Evolutionary conservation across 2,888 invertebrate species (phyloP).

Genomic region (Clunio marinus): DNA sequence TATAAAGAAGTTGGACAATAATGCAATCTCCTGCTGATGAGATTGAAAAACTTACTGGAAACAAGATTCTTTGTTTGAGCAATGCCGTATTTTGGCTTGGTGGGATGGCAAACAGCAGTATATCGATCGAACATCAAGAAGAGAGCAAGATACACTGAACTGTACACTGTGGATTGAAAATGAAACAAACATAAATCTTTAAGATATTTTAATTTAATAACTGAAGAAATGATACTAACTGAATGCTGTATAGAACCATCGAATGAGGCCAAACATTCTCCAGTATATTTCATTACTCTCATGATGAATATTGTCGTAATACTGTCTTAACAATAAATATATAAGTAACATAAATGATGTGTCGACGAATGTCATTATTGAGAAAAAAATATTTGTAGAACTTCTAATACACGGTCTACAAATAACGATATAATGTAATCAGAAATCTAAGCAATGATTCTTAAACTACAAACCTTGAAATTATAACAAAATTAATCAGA

Average conservation of each 20-base stretch:
- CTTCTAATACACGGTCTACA: conserved; percentile 63
- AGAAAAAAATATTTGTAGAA: conserved; percentile 70
- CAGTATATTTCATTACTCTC: conserved; percentile 56
- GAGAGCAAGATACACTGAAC: conserved; percentile 70
- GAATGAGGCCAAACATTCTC: conserved; percentile 57
- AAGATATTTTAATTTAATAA: not conserved
- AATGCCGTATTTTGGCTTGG: not conserved
- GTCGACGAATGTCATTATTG: conserved; percentile 68
- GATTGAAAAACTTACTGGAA: conserved; percentile 11
- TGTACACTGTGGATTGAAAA: conserved; percentile 53
- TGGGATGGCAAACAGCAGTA: conserved; percentile 69
- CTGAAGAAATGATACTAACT: conserved; percentile 53
- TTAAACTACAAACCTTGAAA: not conserved
- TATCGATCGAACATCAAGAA: conserved; percentile 72
- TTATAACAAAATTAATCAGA: conserved; percentile 7
- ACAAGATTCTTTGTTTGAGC: not conserved
- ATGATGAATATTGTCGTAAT: conserved; percentile 57
- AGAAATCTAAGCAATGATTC: not conserved
- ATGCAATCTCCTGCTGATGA: too few species aligned
- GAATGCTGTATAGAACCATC: conserved; percentile 64
- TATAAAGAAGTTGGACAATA: too few species aligned
- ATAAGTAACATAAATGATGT: conserved; percentile 64
- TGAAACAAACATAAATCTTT: conserved; percentile 33
- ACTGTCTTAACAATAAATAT: conserved; percentile 59
- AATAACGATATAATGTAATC: not conserved